Conservation (phyloP, 2,113 vertebrate species). For the Platysteira castanea region DNA sequence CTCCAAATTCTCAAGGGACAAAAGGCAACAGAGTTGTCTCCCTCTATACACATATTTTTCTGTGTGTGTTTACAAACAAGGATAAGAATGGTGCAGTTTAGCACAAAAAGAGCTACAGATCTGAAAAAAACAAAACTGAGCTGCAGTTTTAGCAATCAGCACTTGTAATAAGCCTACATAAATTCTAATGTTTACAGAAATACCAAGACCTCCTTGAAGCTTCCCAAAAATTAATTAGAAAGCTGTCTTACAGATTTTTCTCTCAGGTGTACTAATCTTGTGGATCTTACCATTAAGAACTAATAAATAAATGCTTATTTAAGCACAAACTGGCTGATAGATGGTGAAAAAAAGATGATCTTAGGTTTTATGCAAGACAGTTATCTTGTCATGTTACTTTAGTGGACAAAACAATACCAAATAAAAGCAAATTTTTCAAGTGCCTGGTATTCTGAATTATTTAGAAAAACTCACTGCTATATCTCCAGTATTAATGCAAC, state of each 20-base stretch:
- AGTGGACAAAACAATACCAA: slow-evolving; percentile 62
- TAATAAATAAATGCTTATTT: slow-evolving; percentile 77
- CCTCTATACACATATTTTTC: neutral
- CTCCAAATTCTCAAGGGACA: neutral
- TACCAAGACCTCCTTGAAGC: slow-evolving; percentile 65
- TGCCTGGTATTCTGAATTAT: slow-evolving; percentile 1
- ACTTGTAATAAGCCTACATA: slow-evolving; percentile 37
- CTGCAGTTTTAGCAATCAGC: slow-evolving; percentile 35
- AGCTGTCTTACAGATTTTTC: slow-evolving; percentile 71
- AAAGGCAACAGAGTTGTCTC: neutral
- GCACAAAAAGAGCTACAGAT: neutral
- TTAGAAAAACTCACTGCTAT: neutral
- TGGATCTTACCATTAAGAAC: slow-evolving; percentile 70
- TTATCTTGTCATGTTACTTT: slow-evolving; percentile 58
- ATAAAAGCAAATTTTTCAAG: slow-evolving; percentile 56
- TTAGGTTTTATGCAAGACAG: slow-evolving; percentile 55
- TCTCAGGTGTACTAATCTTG: slow-evolving; percentile 72
- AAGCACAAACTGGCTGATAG: slow-evolving; percentile 71
- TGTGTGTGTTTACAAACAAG: neutral
- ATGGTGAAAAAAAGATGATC: slow-evolving; percentile 67
- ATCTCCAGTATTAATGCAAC: neutral
- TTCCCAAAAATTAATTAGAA: slow-evolving; percentile 74
- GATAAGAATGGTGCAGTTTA: neutral
- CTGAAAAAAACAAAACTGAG: slow-evolving; percentile 15
- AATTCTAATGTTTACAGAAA: slow-evolving; percentile 65